A percentile compares a stretch with the other conserved stretches of the same genome.
These are phyloP conservation scores for Chloroceryle aenea DNA, from an alignment of 2,113 vertebrate species.

Conservation along the genomic window DNA sequence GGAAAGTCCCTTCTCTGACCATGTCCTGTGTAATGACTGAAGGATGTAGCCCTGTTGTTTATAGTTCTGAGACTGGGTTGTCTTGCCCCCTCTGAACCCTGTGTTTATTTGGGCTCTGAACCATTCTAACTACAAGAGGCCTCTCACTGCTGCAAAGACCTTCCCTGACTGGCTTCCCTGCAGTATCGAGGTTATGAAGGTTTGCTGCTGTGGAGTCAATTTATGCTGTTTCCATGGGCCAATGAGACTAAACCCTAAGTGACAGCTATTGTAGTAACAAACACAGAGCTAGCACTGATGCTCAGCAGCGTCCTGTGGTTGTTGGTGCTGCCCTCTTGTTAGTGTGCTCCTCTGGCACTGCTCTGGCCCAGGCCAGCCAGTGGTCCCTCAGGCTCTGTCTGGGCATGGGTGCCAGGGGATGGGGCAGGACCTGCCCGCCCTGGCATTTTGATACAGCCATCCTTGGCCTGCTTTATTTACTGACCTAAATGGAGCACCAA, in stretches of 20 bases:
- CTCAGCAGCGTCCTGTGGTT: not conserved
- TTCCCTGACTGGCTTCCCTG: not conserved
- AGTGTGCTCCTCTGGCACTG: accelerated
- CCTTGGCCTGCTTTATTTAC: not conserved
- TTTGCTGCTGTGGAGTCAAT: not conserved
- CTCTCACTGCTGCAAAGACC: not conserved
- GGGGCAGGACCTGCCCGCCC: not conserved
- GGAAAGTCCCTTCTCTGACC: not conserved
- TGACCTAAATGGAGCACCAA: accelerated
- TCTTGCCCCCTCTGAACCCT: not conserved
- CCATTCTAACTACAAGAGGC: not conserved
- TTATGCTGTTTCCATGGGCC: not conserved
- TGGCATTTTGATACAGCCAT: not conserved
- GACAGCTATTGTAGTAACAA: not conserved
- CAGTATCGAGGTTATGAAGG: not conserved
- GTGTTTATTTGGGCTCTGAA: not conserved
- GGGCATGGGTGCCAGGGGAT: not conserved
- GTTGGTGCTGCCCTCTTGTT: not conserved
- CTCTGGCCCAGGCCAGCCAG: not conserved
- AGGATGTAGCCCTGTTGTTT: not conserved
- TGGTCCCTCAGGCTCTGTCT: not conserved
- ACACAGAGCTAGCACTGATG: not conserved
- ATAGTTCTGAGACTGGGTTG: not conserved
- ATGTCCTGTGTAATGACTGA: not conserved
- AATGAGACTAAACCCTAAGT: not conserved